Percentiles rank a stretch among this genome's conserved stretches.
phyloP scores from a whole-genome alignment of 2,888 invertebrate species.

The Melanargia galathea region DNA sequence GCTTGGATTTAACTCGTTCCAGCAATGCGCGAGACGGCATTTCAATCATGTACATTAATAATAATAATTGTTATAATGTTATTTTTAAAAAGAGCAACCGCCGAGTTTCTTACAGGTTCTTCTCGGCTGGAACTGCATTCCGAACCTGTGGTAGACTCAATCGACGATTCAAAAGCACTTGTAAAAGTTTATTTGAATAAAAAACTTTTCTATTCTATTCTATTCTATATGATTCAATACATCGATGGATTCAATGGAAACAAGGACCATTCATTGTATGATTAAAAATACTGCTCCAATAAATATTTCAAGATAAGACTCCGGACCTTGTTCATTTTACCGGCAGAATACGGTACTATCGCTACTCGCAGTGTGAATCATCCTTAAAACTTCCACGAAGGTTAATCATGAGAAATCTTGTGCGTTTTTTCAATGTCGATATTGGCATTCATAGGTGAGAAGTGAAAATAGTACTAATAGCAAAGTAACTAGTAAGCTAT shows the following conservation, averaged over 20 bases:
- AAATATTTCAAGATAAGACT: conserved; percentile 15
- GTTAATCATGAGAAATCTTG: neutral
- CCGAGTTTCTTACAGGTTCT: no score
- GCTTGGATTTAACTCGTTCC: no score
- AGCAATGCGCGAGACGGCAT: no score
- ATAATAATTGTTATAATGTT: no score
- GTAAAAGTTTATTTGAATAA: no score
- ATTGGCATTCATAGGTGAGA: neutral
- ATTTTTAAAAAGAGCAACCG: no score
- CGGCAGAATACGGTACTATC: neutral
- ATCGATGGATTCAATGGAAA: neutral
- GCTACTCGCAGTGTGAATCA: conserved; percentile 2
- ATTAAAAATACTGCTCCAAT: conserved; percentile 1
- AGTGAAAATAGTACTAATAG: conserved; percentile 11
- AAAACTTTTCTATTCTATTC: no score
- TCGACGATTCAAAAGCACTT: no score
- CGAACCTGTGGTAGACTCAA: no score
- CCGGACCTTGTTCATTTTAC: conserved; percentile 4
- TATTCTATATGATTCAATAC: neutral
- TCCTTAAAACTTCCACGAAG: neutral
- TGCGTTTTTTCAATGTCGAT: conserved; percentile 3
- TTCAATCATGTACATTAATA: no score
- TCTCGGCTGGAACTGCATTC: no score
- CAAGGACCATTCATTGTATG: conserved; percentile 3
- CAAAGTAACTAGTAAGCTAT: conserved; percentile 13